Conservation (phyloP, 1,140 invertebrate genomes). For the Megalonaias nervosa region DNA sequence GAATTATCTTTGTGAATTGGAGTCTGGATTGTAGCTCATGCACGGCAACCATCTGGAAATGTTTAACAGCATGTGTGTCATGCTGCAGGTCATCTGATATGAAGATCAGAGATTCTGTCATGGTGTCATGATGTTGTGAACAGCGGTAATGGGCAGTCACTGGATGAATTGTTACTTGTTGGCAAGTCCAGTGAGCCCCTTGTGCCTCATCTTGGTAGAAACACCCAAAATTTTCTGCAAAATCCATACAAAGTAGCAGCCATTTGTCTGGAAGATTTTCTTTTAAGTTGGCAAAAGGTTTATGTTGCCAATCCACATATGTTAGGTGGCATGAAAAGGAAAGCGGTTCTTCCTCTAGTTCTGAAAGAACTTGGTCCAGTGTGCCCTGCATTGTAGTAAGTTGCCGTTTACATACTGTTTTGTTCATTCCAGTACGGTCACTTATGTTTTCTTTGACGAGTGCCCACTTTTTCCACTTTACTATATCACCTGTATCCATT, state of each 20-base stretch:
- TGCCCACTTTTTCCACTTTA: too few species aligned
- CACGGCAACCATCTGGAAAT: slow-evolving; percentile 18
- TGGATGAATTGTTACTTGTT: too few species aligned
- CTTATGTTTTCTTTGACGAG: too few species aligned
- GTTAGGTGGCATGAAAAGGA: not conserved
- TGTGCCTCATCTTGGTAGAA: slow-evolving; percentile 18
- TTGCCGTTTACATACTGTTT: too few species aligned
- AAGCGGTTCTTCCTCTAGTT: too few species aligned
- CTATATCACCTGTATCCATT: too few species aligned
- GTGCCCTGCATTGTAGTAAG: too few species aligned
- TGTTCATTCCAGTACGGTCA: too few species aligned
- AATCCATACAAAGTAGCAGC: slow-evolving; percentile 15
- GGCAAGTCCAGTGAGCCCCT: not conserved
- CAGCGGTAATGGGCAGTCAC: too few species aligned
- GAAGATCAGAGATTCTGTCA: slow-evolving; percentile 23
- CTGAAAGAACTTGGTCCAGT: too few species aligned
- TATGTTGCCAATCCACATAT: slow-evolving; percentile 24
- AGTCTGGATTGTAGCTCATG: slow-evolving; percentile 2
- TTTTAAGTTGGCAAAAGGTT: not conserved
- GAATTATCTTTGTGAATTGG: slow-evolving; percentile 24
- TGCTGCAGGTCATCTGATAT: slow-evolving; percentile 30
- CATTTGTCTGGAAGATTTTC: slow-evolving; percentile 6
- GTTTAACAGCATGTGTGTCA: slow-evolving; percentile 23
- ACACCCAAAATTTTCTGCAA: slow-evolving; percentile 30
- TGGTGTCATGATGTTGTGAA: slow-evolving; percentile 2